Evolutionary conservation across 2,113 vertebrate species (phyloP), one percentile per base, ranked within the genome.

Genomic region (Mungos mungo): DNA sequence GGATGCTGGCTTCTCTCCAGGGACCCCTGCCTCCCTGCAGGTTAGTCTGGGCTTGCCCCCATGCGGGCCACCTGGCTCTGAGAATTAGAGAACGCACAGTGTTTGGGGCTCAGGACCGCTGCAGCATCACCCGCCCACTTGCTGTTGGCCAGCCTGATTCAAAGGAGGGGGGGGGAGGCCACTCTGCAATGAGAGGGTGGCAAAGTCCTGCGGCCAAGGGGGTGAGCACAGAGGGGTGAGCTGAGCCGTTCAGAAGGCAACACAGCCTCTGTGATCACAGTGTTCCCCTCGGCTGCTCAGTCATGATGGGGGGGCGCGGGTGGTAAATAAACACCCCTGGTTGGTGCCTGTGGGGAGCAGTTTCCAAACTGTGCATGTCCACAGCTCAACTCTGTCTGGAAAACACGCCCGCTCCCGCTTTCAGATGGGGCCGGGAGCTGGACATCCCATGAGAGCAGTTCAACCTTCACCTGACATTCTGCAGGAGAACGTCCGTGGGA

Each of bases 191-290:
- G 15, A 5, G 4, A 54, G 12, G 13, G 3, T 4, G 16, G 21
- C 38, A 47, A 11, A 5, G 11, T 0, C 68, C 27, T 8, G 7
- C 18, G n/a, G 31, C 41, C 10, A 18, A 68, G 47, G 68, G 1
- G 7, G 3, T 0, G 3, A 47, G 19, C 4, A 13, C 15, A 18
- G n/a, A 5, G 2, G 1, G 2, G 5, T n/a, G 29, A 50, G 0
- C 23, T 0, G 27, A n/a, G 4, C n/a, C 13, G 0, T 14, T 10
- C 12, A 6, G 38, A 38, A 13, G 15, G 10, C 50, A 47, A 0
- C 5, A 1, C 14, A 1, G 27, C 4, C 10, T 31, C 25, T 18
- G 41, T 27, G 33, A 27, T 3, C 9, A 4, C 8, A 1, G 7
- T 3, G 8, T 16, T 41, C 15, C 27, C 5, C 5, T 10, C 54